Evolutionary conservation across 2,888 invertebrate species (phyloP).

Genomic region (Argynnis bischoffii): DNA sequence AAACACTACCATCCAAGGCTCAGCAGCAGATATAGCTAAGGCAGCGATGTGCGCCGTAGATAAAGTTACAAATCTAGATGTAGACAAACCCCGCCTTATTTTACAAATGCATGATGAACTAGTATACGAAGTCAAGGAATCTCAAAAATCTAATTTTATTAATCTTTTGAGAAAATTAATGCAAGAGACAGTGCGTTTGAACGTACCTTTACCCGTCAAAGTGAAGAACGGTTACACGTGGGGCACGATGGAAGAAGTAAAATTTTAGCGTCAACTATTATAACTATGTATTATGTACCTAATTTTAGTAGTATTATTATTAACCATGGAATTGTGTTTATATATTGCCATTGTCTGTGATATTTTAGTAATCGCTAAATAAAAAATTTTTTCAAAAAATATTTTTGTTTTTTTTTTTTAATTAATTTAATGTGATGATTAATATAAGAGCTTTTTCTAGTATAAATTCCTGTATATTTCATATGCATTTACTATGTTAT

Average conservation of each 20-base stretch:
- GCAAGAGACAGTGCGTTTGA: constrained; percentile 88
- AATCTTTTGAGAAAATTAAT: constrained; percentile 87
- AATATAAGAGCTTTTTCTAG: neutral
- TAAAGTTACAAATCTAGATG: constrained; percentile 58
- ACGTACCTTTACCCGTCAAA: constrained; percentile 94
- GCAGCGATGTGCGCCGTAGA: constrained; percentile 93
- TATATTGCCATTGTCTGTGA: constrained; percentile 42
- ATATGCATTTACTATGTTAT: no score
- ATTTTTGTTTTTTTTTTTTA: constrained; percentile 17
- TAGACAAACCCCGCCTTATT: constrained; percentile 84
- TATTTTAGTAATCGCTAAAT: constrained; percentile 45
- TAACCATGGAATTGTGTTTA: constrained; percentile 18
- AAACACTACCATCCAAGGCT: constrained; percentile 97
- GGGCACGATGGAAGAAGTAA: constrained; percentile 81
- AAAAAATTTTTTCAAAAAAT: constrained; percentile 38
- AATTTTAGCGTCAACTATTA: constrained; percentile 5
- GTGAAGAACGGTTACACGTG: constrained; percentile 91
- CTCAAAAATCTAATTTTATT: constrained; percentile 81
- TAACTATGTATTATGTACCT: no score
- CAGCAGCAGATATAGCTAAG: constrained; percentile 98
- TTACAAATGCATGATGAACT: constrained; percentile 98
- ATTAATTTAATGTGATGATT: neutral
- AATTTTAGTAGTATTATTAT: constrained; percentile 9
- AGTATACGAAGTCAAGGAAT: constrained; percentile 91
- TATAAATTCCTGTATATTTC: no score